Base-by-base conservation (phyloP, 2,113 vertebrate species). In the Myiopsitta monachus region DNA sequence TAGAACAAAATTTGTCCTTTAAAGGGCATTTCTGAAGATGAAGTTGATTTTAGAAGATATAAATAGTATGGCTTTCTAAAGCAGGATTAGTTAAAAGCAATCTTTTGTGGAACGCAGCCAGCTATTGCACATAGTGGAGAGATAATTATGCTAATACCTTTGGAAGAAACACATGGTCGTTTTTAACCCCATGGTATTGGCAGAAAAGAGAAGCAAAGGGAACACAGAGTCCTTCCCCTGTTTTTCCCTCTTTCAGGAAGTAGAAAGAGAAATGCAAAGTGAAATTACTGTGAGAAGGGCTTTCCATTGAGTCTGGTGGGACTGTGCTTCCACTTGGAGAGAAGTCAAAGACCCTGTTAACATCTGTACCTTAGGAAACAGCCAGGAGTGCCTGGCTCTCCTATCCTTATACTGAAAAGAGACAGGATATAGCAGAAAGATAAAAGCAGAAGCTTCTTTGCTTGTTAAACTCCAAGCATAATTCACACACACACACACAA, bases 1-100 rank as follows among this genome's bases (percentile, higher is more conserved):
- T 7, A 62, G 84, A 93, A 86, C 21, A 66, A 70, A 74, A 43
- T 2, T 28, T 59, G 86, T 92, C 95, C 80, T 93, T 95, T 90
- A 96, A 96, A 97, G 92, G 88, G 80, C 91, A 83, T 38, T 59
- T 75, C 83, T 93, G 96, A 63, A 86, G 94, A 93, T 74, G 59
- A 62, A 63, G 83, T 33, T 54, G 94, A 83, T 92, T 88, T 51
- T 62, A 30, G 72, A 23, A 70, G 73, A 49, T 74, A 83, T n/a
- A 90, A 93, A 95, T 73, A 86, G 64, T 36, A 26, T 13, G 54
- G 44, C 24, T 70, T 87, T 57, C 72, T 67, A 28, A 68, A 80
- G 79, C 63, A 88, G 88, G 73, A 93, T 93, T 90, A 97, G 90
- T 88, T 85, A 49, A 93, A 51, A 8, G 86, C 80, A 84, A 6